Base-by-base conservation (phyloP, 2,113 vertebrate species). In the Argyrosomus japonicus region DNA sequence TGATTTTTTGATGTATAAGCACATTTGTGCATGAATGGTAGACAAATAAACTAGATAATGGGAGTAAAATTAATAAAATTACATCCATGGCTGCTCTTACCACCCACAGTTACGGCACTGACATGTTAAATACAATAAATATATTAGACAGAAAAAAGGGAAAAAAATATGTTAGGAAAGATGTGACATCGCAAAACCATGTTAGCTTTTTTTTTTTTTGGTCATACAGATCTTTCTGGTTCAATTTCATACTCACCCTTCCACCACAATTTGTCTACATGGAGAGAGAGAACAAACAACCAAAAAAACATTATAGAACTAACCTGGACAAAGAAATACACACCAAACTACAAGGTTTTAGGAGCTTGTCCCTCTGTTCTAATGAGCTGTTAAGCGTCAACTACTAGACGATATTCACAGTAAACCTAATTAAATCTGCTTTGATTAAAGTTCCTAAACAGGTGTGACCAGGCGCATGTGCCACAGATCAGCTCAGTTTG, bases 201-300 rank as follows among this genome's bases (percentile, higher is more conserved):
- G 32, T 73, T 60, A 45, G 17, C 2, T 5, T 23, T 11, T 11
- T 36, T 27, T 15, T 12, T 40, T 6, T 6, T 32, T 32, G 32
- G 36, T 40, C 36, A 40, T 40, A 40, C 11, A 2, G 15, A 23
- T n/a, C 10, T 50, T 67, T 67, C 43, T 58, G 19, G 12, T 27
- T 67, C 10, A 11, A 0, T 32, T 23, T 51, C 3, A 53, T 95
- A 97, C 97, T 98, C 93, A 97, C 97, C 96, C 93, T 88, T 79
- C 97, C 96, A 5, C 97, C 96, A 78, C 96, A 97, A 93, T 94
- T 96, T 63, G 96, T 97, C 97, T 98, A 95, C 71, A 89, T 23
- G 76, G 69, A 88, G 74, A 86, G 48, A 85, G 51, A 84, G 21
- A 63, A 85, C 68, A 88, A 15, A 84, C 85, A 79, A 76, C 72